Percentiles rank a stretch among this genome's conserved stretches.
Evolutionary conservation across 2,888 invertebrate genomes (phyloP).

Genomic region (Adineta ricciae): DNA sequence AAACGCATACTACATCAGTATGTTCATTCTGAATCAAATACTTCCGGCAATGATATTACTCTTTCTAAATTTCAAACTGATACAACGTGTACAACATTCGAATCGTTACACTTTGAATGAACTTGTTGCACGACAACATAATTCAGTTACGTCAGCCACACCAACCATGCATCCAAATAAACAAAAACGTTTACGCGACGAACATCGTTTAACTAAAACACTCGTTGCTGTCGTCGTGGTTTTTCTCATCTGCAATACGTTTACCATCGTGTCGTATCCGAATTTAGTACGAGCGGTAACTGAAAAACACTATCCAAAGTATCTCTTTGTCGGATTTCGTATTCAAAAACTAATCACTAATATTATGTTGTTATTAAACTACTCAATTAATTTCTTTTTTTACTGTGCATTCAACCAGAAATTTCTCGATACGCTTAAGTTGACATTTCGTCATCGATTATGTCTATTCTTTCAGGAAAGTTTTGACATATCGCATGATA

Average conservation of each 20-base stretch:
- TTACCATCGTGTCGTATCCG: constrained; percentile 29
- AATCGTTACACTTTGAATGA: constrained; percentile 21
- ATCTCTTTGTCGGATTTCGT: constrained; percentile 19
- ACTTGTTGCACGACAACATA: neutral
- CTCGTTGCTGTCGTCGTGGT: constrained; percentile 27
- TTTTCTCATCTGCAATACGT: constrained; percentile 25
- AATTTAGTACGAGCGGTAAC: constrained; percentile 1
- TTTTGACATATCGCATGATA: neutral
- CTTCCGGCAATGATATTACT: constrained; percentile 26
- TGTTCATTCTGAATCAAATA: constrained; percentile 30
- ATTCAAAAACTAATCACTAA: constrained; percentile 32
- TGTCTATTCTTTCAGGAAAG: neutral
- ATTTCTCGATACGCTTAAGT: constrained; percentile 31
- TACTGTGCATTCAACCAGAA: constrained; percentile 43
- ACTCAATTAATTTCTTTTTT: constrained; percentile 44
- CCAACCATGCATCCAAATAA: neutral
- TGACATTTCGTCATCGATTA: constrained; percentile 6
- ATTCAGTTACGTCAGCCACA: neutral
- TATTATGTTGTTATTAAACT: constrained; percentile 29
- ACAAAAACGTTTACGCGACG: constrained; percentile 22
- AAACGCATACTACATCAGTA: constrained; percentile 10
- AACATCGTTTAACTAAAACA: constrained; percentile 31
- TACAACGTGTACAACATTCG: constrained; percentile 24
- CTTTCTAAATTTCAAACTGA: constrained; percentile 29
- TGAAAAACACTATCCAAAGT: constrained; percentile 13